Base-by-base conservation (phyloP, 2,113 vertebrate species). In the Thinocorus orbignyianus region DNA sequence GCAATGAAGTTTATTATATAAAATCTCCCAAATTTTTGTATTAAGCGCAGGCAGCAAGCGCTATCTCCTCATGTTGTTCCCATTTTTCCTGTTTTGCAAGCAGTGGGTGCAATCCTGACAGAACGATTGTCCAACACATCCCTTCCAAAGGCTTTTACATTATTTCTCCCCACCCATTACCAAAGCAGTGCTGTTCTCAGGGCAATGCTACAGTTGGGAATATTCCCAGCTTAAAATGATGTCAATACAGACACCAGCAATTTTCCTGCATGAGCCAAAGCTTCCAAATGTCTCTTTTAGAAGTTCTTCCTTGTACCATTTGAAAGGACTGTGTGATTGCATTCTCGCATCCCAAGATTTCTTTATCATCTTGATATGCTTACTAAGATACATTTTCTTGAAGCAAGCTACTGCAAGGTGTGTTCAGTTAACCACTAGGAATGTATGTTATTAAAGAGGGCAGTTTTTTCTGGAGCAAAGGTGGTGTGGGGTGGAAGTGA, bases 141-240 rank as follows among this genome's bases (percentile, higher is more conserved):
- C 61, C 28, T 66, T n/a, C 35, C 12, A 71, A 83, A 71, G 61
- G 33, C 24, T 17, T 72, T 64, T 51, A 19, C 5, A 1, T 30
- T 15, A 4, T 8, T 4, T 7, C 6, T 24, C 16, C 17, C 7
- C 9, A 2, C 4, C 6, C 22, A 10, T 62, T 51, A 57, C 6
- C 9, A 25, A 55, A 35, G 23, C 37, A 83, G 33, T 49, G 10
- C 30, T 19, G 23, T 81, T 79, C 39, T 46, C 39, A 25, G 49
- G 20, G 11, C 54, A 74, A 25, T 26, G 14, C 20, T 37, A 8
- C 4, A 10, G 8, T 0, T 31, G 13, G 6, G 5, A 84, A 28
- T 24, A 7, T 11, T 12, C 17, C 28, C 48, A 48, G 44, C 28
- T 82, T 85, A 30, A 81, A 42, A 60, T 42, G 30, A 9, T 70